Evolutionary conservation across 2,797 vertebrate species (phyloP).

Genomic region (Brachyalestes nurse): DNA sequence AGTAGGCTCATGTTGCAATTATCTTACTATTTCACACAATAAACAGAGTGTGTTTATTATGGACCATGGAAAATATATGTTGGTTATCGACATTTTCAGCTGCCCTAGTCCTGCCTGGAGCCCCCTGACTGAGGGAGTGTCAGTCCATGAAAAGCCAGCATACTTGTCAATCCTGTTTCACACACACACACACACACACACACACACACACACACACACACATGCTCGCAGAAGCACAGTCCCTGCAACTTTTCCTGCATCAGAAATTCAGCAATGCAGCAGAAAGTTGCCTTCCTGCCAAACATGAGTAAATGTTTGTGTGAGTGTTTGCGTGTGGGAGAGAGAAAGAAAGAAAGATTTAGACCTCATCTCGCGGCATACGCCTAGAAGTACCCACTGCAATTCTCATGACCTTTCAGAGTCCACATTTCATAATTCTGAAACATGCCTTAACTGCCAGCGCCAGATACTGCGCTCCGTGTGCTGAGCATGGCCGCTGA

Average conservation of each 20-base stretch:
- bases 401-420: slow-evolving; percentile 49
- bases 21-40: no score
- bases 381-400: slow-evolving; percentile 43
- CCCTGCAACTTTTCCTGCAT: slow-evolving; percentile 20
- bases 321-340: slow-evolving; percentile 47
- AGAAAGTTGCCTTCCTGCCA: slow-evolving; percentile 39
- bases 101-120: neutral
- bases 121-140: neutral
- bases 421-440: slow-evolving; percentile 54
- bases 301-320: slow-evolving; percentile 48
- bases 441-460: slow-evolving; percentile 34
- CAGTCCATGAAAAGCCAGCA: neutral
- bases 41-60: no score
- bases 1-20: no score
- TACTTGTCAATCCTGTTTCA: neutral
- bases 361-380: slow-evolving; percentile 28
- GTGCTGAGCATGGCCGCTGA: slow-evolving; percentile 43
- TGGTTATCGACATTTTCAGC: neutral
- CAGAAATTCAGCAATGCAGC: slow-evolving; percentile 40
- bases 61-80: no score
- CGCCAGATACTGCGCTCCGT: slow-evolving; percentile 31
- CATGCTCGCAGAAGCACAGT: slow-evolving; percentile 5
- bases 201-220: neutral
- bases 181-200: neutral
- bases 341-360: slow-evolving; percentile 31